phyloP scores from a whole-genome alignment of 2,888 invertebrate species.

The Oeneis ivallda region DNA sequence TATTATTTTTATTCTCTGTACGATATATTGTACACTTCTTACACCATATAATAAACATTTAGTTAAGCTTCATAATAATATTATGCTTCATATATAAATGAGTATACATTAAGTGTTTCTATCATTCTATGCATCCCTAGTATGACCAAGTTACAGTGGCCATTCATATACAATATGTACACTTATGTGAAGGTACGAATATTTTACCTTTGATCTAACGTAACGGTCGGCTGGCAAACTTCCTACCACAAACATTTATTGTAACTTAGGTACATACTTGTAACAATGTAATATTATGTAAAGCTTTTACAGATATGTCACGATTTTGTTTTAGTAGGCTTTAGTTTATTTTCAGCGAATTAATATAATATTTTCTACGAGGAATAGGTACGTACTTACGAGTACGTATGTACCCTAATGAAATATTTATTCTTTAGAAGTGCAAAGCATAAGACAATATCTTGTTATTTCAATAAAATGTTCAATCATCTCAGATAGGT shows the following conservation, averaged over 20 bases:
- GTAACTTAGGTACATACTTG: conserved; percentile 10
- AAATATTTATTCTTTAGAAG: too few relatives aligned
- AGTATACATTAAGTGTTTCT: neutral
- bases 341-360: neutral
- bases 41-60: too few relatives aligned
- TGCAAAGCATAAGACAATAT: neutral
- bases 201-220: conserved; percentile 35
- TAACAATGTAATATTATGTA: neutral
- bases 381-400: too few relatives aligned
- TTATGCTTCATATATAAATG: too few relatives aligned
- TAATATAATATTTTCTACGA: neutral
- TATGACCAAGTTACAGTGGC: conserved; percentile 10
- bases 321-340: too few relatives aligned
- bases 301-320: conserved; percentile 6
- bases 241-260: conserved; percentile 31
- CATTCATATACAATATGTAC: conserved; percentile 8
- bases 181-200: neutral
- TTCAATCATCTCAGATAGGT: too few relatives aligned
- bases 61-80: too few relatives aligned
- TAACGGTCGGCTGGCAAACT: conserved; percentile 27
- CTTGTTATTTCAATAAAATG: too few relatives aligned
- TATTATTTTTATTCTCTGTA: too few relatives aligned
- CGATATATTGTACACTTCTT: too few relatives aligned
- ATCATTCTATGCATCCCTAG: neutral
- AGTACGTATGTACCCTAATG: too few relatives aligned